phyloP scores from a whole-genome alignment of 2,888 invertebrate genomes.

The Lamellibrachia satsuma region DNA sequence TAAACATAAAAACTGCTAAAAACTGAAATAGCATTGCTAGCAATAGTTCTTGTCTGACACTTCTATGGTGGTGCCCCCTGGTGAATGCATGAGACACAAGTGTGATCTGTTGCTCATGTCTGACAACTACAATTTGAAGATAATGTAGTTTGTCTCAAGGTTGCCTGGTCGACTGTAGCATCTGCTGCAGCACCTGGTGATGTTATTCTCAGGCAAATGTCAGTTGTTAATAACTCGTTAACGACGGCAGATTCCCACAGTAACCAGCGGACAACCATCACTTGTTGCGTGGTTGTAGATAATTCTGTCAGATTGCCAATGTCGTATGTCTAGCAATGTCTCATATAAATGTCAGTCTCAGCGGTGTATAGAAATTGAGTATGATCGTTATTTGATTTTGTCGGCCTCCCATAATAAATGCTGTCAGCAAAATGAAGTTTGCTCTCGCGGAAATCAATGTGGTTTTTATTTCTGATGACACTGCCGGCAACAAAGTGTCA shows the following conservation, averaged over 20 bases:
- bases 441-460: neutral
- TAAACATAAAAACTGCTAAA: neutral
- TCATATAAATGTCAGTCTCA: conserved; percentile 17
- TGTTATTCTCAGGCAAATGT: neutral
- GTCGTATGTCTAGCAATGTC: conserved; percentile 5
- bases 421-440: conserved; percentile 17
- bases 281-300: neutral
- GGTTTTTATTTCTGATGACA: conserved; percentile 14
- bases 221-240: neutral
- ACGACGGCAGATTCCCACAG: neutral
- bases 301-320: conserved; percentile 1
- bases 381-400: conserved; percentile 13
- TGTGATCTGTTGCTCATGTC: neutral
- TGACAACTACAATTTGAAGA: neutral
- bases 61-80: neutral
- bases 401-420: conserved; percentile 12
- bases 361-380: neutral
- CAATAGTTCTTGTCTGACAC: neutral
- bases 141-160: neutral
- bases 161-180: neutral
- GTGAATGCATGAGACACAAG: neutral
- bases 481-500: neutral
- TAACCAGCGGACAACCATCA: neutral
- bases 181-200: neutral
- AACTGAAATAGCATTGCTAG: neutral